These are phyloP conservation scores for Gandaritis pyraliata DNA, from an alignment of 2,888 invertebrate genomes.

Conservation along the genomic window DNA sequence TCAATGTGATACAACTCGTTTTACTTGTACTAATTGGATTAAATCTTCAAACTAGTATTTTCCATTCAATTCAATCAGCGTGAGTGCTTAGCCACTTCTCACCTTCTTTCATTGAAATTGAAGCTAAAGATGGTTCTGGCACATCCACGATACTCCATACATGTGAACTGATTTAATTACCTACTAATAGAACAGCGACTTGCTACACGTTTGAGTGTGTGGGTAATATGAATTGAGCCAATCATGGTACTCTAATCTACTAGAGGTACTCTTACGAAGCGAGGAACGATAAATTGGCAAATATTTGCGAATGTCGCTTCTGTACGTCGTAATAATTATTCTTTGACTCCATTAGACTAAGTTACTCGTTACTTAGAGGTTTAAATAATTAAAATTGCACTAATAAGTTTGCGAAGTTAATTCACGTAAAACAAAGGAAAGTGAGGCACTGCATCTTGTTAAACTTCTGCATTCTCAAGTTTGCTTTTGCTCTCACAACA, in stretches of 20 bases:
- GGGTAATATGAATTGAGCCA: too few species aligned
- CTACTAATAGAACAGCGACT: too few species aligned
- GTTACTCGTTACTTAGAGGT: background rate
- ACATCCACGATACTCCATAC: background rate
- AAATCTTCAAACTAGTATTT: background rate
- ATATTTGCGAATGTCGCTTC: too few species aligned
- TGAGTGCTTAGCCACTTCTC: slow-evolving; percentile 15
- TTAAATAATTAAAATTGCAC: slow-evolving; percentile 22
- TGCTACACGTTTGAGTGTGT: too few species aligned
- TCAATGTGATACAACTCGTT: background rate
- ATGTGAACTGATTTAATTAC: too few species aligned
- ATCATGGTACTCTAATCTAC: too few species aligned
- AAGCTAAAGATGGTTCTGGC: slow-evolving; percentile 7
- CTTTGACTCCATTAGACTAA: too few species aligned
- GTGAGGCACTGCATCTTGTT: slow-evolving; percentile 10
- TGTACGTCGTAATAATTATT: too few species aligned
- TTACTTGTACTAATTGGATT: background rate
- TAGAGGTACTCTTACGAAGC: too few species aligned
- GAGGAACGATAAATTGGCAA: too few species aligned
- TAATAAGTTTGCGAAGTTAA: slow-evolving; percentile 22
- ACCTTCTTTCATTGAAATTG: background rate
- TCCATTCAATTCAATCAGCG: slow-evolving; percentile 13
- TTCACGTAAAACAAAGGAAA: slow-evolving; percentile 5
- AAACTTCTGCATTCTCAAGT: slow-evolving; percentile 25
- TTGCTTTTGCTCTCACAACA: slow-evolving; percentile 26